phyloP scores from a whole-genome alignment of 2,888 invertebrate genomes.

The Drepana falcataria region DNA sequence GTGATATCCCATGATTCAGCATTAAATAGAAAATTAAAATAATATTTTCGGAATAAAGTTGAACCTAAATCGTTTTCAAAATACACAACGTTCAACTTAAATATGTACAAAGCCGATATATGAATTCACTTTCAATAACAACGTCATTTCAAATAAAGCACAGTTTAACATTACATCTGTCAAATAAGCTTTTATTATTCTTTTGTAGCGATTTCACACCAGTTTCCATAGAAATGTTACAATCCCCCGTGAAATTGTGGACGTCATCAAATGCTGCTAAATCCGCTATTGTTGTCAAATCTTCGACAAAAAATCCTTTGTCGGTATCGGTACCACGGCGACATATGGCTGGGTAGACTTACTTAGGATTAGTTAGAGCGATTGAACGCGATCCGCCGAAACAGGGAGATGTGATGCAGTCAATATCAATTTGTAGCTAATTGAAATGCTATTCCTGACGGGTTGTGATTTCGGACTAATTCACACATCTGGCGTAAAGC shows the following conservation, averaged over 20 bases:
- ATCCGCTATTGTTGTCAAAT: conserved; percentile 49
- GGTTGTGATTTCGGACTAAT: conserved; percentile 14
- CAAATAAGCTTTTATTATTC: conserved; percentile 43
- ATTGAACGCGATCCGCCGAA: conserved; percentile 47
- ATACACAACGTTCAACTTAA: no score
- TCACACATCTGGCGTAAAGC: conserved; percentile 16
- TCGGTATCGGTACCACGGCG: conserved; percentile 43
- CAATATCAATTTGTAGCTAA: conserved; percentile 42
- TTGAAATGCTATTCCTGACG: conserved; percentile 41
- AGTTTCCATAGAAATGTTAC: conserved; percentile 38
- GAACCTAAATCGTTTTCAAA: no score
- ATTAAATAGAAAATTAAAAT: no score
- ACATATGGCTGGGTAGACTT: conserved; percentile 60
- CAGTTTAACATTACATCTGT: conserved; percentile 35
- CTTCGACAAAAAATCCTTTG: conserved; percentile 47
- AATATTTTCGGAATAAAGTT: no score
- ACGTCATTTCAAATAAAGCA: conserved; percentile 24
- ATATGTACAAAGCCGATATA: neutral
- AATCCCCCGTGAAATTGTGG: conserved; percentile 52
- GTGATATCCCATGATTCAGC: no score
- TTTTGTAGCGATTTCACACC: conserved; percentile 59
- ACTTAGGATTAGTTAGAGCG: conserved; percentile 53
- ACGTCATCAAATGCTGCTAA: conserved; percentile 56
- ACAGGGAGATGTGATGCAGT: neutral
- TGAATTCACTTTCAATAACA: conserved; percentile 8